Conservation (phyloP, 2,113 vertebrate genomes). For the Nannobrachium achirus region DNA sequence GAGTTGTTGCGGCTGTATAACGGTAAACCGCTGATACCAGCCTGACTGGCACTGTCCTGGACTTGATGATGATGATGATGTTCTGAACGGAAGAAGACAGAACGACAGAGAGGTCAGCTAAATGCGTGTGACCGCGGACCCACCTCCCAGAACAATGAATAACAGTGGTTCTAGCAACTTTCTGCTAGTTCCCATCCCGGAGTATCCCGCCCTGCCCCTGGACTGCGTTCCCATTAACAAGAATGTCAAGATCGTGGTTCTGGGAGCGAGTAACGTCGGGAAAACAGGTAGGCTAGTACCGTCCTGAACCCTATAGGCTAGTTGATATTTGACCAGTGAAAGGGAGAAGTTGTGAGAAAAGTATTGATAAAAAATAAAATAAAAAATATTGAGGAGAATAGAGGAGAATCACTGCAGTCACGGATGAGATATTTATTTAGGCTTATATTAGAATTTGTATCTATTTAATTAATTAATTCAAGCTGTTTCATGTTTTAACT, state of each 20-base stretch:
- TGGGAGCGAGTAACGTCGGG: conserved; percentile 89
- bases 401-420: too few relatives aligned
- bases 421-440: too few relatives aligned
- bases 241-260: conserved; percentile 90
- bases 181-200: conserved; percentile 91
- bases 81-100: too few relatives aligned
- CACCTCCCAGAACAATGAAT: conserved; percentile 82
- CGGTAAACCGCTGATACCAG: too few relatives aligned
- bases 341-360: neutral
- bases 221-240: conserved; percentile 88
- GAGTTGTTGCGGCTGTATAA: too few relatives aligned
- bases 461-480: too few relatives aligned
- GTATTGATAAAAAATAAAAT: neutral
- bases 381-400: too few relatives aligned
- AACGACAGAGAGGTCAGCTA: conserved; percentile 18
- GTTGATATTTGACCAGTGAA: neutral
- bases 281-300: conserved; percentile 86
- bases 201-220: conserved; percentile 81
- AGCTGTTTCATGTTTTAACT: too few relatives aligned
- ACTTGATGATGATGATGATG: too few relatives aligned
- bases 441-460: too few relatives aligned
- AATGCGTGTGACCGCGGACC: conserved; percentile 78
- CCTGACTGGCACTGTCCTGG: too few relatives aligned
- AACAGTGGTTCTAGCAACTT: conserved; percentile 87
- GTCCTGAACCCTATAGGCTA: too few relatives aligned